Conservation (phyloP, 2,888 invertebrate species). For the Drosophila tripunctata region DNA sequence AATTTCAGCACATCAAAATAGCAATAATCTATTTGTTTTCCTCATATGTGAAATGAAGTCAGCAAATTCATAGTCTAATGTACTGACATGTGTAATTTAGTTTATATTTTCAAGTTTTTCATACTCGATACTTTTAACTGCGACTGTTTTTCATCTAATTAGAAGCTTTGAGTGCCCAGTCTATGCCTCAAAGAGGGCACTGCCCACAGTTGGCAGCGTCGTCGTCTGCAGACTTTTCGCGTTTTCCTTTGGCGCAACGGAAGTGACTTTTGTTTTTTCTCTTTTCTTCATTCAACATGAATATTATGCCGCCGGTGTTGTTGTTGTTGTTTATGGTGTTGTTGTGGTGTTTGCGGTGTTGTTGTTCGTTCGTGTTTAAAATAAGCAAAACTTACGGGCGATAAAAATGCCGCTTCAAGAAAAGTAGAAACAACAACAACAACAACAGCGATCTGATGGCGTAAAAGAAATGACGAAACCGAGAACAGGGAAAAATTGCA, state of each 20-base stretch:
- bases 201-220: constrained; percentile 24
- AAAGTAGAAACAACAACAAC: constrained; percentile 39
- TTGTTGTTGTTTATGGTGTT: constrained; percentile 38
- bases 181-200: constrained; percentile 23
- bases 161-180: constrained; percentile 33
- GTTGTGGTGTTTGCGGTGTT: constrained; percentile 32
- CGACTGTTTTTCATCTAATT: constrained; percentile 54
- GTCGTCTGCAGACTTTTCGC: constrained; percentile 69
- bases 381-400: constrained; percentile 73
- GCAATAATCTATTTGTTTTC: too few species aligned
- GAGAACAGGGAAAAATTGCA: constrained; percentile 45
- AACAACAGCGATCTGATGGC: constrained; percentile 42
- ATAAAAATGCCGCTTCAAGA: constrained; percentile 66
- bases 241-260: constrained; percentile 75
- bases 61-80: not conserved
- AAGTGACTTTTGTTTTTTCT: constrained; percentile 82
- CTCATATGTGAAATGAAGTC: too few species aligned
- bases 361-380: constrained; percentile 67
- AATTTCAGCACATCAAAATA: too few species aligned
- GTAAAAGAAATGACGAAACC: constrained; percentile 63
- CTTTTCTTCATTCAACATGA: constrained; percentile 62
- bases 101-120: constrained; percentile 2
- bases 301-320: constrained; percentile 72
- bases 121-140: constrained; percentile 6
- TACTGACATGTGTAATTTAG: constrained; percentile 4